A percentile compares a stretch with the other conserved stretches of the same genome.
phyloP scores from a whole-genome alignment of 1,140 invertebrate species.

The Polypedilum vanderplanki region DNA sequence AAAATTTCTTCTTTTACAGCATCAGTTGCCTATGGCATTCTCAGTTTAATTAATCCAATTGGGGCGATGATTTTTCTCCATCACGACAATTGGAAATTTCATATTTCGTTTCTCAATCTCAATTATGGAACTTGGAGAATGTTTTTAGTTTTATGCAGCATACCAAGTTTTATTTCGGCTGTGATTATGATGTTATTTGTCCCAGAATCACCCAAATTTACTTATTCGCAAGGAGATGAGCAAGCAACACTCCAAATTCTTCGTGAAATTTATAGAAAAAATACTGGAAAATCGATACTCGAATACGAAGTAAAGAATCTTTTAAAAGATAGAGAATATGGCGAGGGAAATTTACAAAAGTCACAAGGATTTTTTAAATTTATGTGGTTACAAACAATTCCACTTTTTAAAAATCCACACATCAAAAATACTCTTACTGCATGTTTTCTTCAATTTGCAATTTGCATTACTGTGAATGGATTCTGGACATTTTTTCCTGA shows the following conservation, averaged over 20 bases:
- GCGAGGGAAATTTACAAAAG: background rate
- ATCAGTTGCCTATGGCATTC: background rate
- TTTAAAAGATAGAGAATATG: background rate
- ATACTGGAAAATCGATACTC: background rate
- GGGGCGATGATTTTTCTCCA: background rate
- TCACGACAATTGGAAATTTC: background rate
- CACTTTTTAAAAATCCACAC: slow-evolving; percentile 1
- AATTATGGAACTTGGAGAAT: background rate
- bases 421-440: background rate
- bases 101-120: background rate
- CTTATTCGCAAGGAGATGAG: background rate
- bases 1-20: background rate
- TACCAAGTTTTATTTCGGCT: background rate
- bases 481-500: slow-evolving; percentile 20
- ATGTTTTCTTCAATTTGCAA: background rate
- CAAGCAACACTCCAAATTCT: background rate
- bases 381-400: slow-evolving; percentile 8
- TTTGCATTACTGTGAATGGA: background rate
- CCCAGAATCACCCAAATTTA: background rate
- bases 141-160: background rate
- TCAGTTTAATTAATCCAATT: background rate
- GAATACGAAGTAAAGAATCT: background rate
- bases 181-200: background rate
- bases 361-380: slow-evolving; percentile 7
- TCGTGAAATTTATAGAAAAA: background rate